Evolutionary conservation across 2,113 vertebrate genomes (phyloP), one percentile per base, ranked within the genome.

Genomic region (Cyprinus carpio): DNA sequence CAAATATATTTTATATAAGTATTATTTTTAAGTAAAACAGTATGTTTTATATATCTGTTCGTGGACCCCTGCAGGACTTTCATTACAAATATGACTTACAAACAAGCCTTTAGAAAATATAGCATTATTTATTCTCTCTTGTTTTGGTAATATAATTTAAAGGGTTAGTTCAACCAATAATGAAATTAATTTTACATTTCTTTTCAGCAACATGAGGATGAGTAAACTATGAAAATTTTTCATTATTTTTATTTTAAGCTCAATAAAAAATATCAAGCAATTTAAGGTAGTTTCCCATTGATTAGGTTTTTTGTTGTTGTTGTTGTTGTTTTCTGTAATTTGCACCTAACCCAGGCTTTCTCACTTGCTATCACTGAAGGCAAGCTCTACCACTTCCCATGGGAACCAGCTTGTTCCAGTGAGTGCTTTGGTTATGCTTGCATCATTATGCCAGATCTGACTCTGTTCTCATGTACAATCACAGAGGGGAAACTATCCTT

Each of bases 401-500:
- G 71, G 71, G 37, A 74, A 15, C 37, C 37, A n/a, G 37, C 23
- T 12, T 40, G 34, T 74, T 74, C 76, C 76, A 62, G 1, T 34
- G 56, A 60, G 76, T 3, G 31, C 31, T 79, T 60, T 79, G 18
- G 54, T 79, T 79, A 43, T 62, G 31, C 34, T 16, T 79, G 56
- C 56, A 49, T 51, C 62, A 12, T 71, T 58, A 49, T 85, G 27
- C 43, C 34, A 67, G 62, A 43, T 81, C 65, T 81, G 49, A 69
- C 31, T 84, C 51, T 15, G 51, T 54, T 83, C 67, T 64, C 25
- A 10, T 15, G 34, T 79, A n/a, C 34, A n/a, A 27, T 67, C 75
- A 49, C 75, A 71, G 69, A 86, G 49, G 75, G 60, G 81, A 25
- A 76, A 31, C 56, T 84, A 4, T 78, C 54, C 23, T 69, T 64